These are phyloP conservation scores for Pyrrhosoma nymphula DNA, from an alignment of 2,888 invertebrate species.

Conservation along the genomic window DNA sequence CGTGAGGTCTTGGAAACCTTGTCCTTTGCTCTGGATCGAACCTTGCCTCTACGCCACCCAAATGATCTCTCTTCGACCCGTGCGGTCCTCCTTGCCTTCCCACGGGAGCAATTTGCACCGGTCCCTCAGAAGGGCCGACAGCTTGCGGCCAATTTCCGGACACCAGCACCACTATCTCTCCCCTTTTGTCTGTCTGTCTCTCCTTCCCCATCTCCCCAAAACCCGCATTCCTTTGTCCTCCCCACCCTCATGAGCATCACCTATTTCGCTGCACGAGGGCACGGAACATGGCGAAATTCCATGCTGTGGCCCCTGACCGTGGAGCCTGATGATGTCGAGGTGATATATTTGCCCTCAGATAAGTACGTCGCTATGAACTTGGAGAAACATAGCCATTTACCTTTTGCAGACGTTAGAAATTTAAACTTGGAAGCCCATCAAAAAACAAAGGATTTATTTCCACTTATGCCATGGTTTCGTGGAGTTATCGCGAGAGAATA, in stretches of 20 bases:
- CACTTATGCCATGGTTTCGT: too few relatives aligned
- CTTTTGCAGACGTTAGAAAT: too few relatives aligned
- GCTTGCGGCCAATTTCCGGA: conserved; percentile 5
- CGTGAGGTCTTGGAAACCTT: too few relatives aligned
- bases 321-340: background rate
- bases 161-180: background rate
- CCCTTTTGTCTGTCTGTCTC: background rate
- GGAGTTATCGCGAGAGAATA: too few relatives aligned
- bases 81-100: background rate
- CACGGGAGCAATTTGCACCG: background rate
- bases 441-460: too few relatives aligned
- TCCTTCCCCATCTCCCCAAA: background rate
- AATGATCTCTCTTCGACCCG: background rate
- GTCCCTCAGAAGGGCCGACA: background rate
- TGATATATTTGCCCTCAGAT: background rate
- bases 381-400: too few relatives aligned
- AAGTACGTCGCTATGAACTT: too few relatives aligned
- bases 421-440: too few relatives aligned
- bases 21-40: too few relatives aligned
- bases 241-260: background rate
- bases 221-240: background rate
- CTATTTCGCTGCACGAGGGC: background rate
- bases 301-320: background rate
- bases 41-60: too few relatives aligned
- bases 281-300: background rate